Percentiles rank a stretch among this genome's conserved stretches.
These are phyloP conservation scores for Lerema accius DNA, from an alignment of 1,140 invertebrate genomes.

Conservation along the genomic window DNA sequence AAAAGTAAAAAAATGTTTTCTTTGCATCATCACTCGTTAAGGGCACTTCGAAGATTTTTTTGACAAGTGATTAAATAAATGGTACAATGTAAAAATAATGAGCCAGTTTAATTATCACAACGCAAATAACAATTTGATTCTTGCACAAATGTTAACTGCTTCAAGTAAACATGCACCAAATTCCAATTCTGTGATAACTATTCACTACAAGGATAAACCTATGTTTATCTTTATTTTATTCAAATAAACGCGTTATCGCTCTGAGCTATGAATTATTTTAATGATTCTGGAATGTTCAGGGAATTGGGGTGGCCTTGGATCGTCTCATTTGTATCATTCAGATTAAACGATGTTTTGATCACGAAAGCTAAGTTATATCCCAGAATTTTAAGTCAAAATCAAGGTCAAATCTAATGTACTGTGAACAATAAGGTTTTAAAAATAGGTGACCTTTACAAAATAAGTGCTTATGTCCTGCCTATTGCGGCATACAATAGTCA, in stretches of 20 bases:
- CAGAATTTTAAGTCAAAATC: too few relatives aligned
- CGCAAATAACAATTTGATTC: background rate
- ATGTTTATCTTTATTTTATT: conserved; percentile 1
- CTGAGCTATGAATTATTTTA: conserved; percentile 21
- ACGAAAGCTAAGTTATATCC: too few relatives aligned
- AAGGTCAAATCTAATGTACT: too few relatives aligned
- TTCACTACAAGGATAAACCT: background rate
- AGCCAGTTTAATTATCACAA: background rate
- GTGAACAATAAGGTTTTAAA: too few relatives aligned
- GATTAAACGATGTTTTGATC: conserved; percentile 1
- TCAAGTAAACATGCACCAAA: background rate
- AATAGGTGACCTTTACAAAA: too few relatives aligned
- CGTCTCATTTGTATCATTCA: conserved; percentile 20
- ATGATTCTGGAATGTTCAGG: conserved; percentile 18
- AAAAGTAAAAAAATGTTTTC: too few relatives aligned
- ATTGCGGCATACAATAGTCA: too few relatives aligned
- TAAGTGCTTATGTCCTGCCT: too few relatives aligned
- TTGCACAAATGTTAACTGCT: background rate
- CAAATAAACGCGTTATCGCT: conserved; percentile 4
- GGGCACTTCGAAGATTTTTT: too few relatives aligned
- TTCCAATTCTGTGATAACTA: background rate
- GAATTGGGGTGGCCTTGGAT: conserved; percentile 16
- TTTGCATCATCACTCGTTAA: too few relatives aligned
- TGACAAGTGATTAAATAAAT: too few relatives aligned
- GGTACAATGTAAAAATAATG: background rate